These are phyloP conservation scores for Drosophila carrolli DNA, from an alignment of 1,140 invertebrate genomes.

Conservation along the genomic window DNA sequence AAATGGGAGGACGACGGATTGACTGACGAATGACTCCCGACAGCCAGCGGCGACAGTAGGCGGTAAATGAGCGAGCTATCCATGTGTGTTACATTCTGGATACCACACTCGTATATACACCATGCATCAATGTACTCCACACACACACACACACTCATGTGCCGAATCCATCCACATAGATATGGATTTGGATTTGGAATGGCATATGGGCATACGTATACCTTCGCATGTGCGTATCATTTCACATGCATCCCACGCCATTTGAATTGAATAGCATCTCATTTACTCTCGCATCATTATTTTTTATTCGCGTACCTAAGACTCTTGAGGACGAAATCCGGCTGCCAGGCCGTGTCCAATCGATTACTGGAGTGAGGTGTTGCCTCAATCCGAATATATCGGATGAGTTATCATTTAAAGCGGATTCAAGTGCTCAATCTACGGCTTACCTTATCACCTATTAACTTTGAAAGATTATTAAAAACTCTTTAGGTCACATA, in stretches of 20 bases:
- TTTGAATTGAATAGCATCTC: slow-evolving; percentile 57
- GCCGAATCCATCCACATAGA: slow-evolving; percentile 36
- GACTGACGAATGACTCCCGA: slow-evolving; percentile 65
- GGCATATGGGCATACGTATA: background rate
- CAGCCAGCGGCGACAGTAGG: slow-evolving; percentile 34
- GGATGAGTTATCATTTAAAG: background rate
- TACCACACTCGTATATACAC: slow-evolving; percentile 28
- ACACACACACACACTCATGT: slow-evolving; percentile 55
- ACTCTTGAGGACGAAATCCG: slow-evolving; percentile 20
- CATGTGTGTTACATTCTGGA: slow-evolving; percentile 61
- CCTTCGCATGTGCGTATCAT: slow-evolving; percentile 36
- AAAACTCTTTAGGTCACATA: background rate
- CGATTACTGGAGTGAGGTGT: slow-evolving; percentile 19
- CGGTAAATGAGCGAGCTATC: slow-evolving; percentile 73
- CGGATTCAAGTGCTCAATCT: background rate
- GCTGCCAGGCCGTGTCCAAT: slow-evolving; percentile 31
- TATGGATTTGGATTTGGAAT: slow-evolving; percentile 11
- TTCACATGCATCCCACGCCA: slow-evolving; percentile 42
- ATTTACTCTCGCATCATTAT: slow-evolving; percentile 68
- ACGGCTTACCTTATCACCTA: background rate
- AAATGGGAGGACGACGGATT: slow-evolving; percentile 14
- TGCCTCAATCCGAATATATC: slow-evolving; percentile 11
- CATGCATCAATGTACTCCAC: slow-evolving; percentile 3
- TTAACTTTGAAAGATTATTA: background rate
- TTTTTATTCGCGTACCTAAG: slow-evolving; percentile 47